Conservation (phyloP, 30 jellyfish, hydroid and myxozoan genomes). For the Aurelia sp. region DNA sequence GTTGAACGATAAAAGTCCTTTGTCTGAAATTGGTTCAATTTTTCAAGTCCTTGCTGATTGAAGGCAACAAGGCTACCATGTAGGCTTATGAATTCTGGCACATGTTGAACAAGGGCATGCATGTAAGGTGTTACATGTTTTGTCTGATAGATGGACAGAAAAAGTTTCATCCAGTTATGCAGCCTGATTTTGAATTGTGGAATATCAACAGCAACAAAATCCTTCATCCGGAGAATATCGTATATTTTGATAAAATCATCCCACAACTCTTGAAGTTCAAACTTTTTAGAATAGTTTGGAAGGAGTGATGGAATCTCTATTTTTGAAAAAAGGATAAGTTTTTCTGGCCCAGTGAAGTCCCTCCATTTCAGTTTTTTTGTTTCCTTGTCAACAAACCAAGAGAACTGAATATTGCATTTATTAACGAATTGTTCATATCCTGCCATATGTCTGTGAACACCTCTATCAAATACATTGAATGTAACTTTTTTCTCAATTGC, state of each 20-base stretch:
- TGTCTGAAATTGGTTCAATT: constrained; percentile 12
- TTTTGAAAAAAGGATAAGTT: constrained; percentile 9
- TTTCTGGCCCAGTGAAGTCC: constrained; percentile 59
- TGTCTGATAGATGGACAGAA: constrained; percentile 11
- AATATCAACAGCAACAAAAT: no score
- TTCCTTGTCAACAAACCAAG: constrained; percentile 22
- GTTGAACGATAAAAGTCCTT: constrained; percentile 11
- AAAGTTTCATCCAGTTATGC: not conserved
- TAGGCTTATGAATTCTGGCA: not conserved
- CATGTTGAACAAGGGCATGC: constrained; percentile 36
- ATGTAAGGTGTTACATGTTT: constrained; percentile 26
- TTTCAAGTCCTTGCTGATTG: constrained; percentile 32
- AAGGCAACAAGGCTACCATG: constrained; percentile 10
- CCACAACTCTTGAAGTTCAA: constrained; percentile 23
- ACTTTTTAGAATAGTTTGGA: not conserved
- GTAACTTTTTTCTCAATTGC: no score
- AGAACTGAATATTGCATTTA: not conserved
- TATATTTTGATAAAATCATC: constrained; percentile 20
- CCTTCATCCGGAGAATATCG: not conserved
- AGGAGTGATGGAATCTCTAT: constrained; percentile 12
- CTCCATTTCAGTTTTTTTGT: not conserved
- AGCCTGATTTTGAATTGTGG: no score
- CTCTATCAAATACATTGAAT: not conserved
- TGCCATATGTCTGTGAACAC: constrained; percentile 4
- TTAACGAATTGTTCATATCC: constrained; percentile 17